Percentiles rank a stretch among this genome's conserved stretches.
Evolutionary conservation across 2,113 vertebrate species (phyloP).

Genomic region (Sinocyclocheilus rhinocerous): DNA sequence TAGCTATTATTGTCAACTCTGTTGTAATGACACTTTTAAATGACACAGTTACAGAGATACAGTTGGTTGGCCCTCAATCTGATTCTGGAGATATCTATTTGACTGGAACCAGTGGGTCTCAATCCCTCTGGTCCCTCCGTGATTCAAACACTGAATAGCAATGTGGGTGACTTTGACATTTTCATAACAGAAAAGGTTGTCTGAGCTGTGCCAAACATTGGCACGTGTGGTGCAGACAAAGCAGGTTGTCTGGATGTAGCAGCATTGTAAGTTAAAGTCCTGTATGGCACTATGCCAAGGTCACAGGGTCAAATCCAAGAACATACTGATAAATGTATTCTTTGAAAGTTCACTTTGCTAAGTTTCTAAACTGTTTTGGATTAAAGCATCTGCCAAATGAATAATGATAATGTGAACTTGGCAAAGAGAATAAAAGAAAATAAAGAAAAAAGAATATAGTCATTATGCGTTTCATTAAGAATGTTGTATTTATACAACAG

Average conservation of each 20-base stretch:
- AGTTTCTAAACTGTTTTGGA: conserved; percentile 1
- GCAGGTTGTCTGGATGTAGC: not conserved
- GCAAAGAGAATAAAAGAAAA: not conserved
- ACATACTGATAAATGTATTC: not conserved
- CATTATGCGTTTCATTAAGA: not conserved
- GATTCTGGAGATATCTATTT: not conserved
- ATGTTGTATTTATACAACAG: not conserved
- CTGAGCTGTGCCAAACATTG: not conserved
- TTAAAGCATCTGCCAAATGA: not conserved
- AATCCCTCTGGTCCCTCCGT: not conserved
- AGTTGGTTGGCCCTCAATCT: not conserved
- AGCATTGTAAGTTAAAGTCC: not conserved
- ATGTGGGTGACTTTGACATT: conserved; percentile 26
- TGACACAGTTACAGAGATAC: not conserved
- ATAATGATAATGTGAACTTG: conserved; percentile 8
- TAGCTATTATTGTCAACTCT: not conserved
- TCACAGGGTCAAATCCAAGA: not conserved
- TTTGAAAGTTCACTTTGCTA: not conserved
- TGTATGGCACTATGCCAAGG: not conserved
- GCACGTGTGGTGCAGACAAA: not conserved
- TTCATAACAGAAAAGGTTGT: conserved; percentile 2
- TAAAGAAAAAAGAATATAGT: not conserved
- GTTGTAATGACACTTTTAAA: not conserved
- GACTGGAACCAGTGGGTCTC: not conserved
- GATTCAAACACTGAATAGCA: not conserved